Conservation (phyloP, 2,113 vertebrate species). For the Gymnobelideus leadbeateri region DNA sequence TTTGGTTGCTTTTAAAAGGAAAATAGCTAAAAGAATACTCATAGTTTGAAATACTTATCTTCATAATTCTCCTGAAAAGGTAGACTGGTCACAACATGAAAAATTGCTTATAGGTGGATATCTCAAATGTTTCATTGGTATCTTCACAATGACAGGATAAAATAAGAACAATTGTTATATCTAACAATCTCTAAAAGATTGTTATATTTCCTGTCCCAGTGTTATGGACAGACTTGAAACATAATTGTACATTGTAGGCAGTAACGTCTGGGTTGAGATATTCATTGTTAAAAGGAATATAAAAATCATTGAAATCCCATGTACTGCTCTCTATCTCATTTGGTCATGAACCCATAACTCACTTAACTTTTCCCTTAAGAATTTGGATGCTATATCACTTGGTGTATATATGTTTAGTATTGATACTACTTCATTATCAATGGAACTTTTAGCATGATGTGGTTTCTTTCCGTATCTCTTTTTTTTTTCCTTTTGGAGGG, state of each 20-base stretch:
- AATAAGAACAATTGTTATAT: background rate
- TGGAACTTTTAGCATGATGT: too few species aligned
- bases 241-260: background rate
- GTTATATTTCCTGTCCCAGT: background rate
- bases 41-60: constrained; percentile 65
- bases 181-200: too few species aligned
- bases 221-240: background rate
- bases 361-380: too few species aligned
- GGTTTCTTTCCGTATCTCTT: too few species aligned
- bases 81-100: background rate
- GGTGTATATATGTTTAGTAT: too few species aligned
- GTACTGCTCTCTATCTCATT: too few species aligned
- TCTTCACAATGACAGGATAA: background rate
- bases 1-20: constrained; percentile 59
- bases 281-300: background rate
- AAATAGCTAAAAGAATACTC: constrained; percentile 54
- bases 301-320: background rate
- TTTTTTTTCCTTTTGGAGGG: too few species aligned
- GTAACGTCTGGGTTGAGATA: background rate
- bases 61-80: constrained; percentile 44
- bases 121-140: background rate
- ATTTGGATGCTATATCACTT: too few species aligned
- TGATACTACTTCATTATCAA: too few species aligned
- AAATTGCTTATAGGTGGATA: background rate
- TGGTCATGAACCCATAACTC: too few species aligned